These are phyloP conservation scores for Paraplagusia blochii DNA, from an alignment of 2,113 vertebrate species.

Conservation along the genomic window DNA sequence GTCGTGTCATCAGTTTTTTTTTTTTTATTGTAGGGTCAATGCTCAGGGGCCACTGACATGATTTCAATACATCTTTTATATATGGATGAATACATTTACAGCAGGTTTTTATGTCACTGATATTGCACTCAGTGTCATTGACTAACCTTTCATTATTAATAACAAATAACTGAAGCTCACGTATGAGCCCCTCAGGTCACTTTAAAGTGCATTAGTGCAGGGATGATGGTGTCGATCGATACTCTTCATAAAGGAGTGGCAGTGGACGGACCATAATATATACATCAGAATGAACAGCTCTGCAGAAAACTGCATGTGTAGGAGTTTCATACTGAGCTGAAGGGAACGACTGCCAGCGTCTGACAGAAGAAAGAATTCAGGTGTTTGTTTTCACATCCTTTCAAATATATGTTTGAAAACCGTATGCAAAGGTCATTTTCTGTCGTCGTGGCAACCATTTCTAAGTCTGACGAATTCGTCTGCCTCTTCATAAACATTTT, in stretches of 20 bases:
- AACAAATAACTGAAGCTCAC: not conserved
- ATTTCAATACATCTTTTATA: too few relatives aligned
- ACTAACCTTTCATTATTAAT: not conserved
- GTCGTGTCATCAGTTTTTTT: too few relatives aligned
- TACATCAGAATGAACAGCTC: slow-evolving; percentile 1
- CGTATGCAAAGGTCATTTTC: too few relatives aligned
- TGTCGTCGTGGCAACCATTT: too few relatives aligned
- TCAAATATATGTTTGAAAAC: too few relatives aligned
- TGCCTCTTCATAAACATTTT: too few relatives aligned
- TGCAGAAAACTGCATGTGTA: not conserved
- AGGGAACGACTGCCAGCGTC: slow-evolving; percentile 3
- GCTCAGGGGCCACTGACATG: too few relatives aligned
- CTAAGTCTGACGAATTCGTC: too few relatives aligned
- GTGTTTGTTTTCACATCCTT: not conserved
- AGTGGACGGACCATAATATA: not conserved
- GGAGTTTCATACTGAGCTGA: not conserved
- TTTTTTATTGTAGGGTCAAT: too few relatives aligned
- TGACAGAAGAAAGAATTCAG: not conserved
- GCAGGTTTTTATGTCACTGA: not conserved
- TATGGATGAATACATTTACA: too few relatives aligned
- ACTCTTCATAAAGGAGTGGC: slow-evolving; percentile 2
- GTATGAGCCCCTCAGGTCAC: not conserved
- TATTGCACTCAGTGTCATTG: not conserved
- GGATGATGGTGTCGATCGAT: not conserved
- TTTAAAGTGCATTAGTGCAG: not conserved